Percentiles rank a stretch among this genome's conserved stretches.
Evolutionary conservation across 2,888 invertebrate genomes (phyloP).

Genomic region (Artemia sinica): DNA sequence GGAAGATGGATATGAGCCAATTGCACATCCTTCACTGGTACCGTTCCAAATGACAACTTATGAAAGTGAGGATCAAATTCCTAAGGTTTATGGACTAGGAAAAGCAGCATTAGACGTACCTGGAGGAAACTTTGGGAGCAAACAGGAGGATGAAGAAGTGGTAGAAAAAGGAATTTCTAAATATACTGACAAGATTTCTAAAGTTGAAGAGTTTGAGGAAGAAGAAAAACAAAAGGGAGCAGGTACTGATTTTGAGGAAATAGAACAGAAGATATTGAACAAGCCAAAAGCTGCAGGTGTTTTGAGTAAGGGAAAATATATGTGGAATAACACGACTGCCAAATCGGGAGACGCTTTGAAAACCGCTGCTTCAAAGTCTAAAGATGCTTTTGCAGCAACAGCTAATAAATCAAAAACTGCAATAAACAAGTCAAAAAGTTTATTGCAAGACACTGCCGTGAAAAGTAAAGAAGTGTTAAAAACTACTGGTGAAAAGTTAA

Average conservation of each 20-base stretch:
- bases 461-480: constrained; percentile 19
- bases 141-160: not conserved
- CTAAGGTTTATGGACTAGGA: not conserved
- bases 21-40: not conserved
- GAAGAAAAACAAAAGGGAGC: not conserved
- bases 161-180: not conserved
- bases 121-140: not conserved
- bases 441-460: constrained; percentile 16
- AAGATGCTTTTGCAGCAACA: not conserved
- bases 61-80: constrained; percentile 8
- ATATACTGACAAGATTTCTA: not conserved
- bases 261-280: not conserved
- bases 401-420: constrained; percentile 21
- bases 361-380: not conserved
- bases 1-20: constrained; percentile 11
- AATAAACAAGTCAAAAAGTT: constrained; percentile 7
- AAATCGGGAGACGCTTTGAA: not conserved
- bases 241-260: too few relatives aligned
- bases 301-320: not conserved
- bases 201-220: not conserved
- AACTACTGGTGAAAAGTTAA: constrained; percentile 21
- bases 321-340: not conserved
- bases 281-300: not conserved
- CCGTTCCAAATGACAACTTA: constrained; percentile 5
- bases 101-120: not conserved